Evolutionary conservation across 2,888 invertebrate species (phyloP).

Genomic region (Balanococcus diminutus): DNA sequence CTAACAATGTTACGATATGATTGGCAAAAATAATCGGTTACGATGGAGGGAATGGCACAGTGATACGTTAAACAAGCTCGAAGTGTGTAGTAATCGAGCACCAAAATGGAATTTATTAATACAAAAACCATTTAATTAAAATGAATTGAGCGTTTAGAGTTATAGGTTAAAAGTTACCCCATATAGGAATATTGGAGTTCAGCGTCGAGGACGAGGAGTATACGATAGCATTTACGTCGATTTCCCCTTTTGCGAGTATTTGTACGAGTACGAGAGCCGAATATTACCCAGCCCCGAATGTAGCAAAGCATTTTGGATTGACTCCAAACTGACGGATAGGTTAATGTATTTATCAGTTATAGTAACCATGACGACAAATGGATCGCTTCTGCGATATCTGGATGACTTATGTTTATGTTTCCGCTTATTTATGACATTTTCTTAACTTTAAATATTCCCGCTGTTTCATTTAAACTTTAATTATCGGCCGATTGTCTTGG

Average conservation of each 20-base stretch:
- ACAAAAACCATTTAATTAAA: constrained; percentile 17
- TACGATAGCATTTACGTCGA: neutral
- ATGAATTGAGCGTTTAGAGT: neutral
- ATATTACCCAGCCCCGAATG: neutral
- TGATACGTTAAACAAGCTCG: neutral
- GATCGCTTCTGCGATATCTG: constrained; percentile 23
- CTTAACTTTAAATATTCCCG: constrained; percentile 23
- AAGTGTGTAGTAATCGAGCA: neutral
- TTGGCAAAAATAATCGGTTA: neutral
- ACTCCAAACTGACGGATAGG: constrained; percentile 40
- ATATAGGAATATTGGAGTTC: neutral
- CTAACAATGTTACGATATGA: neutral
- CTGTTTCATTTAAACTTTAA: constrained; percentile 40
- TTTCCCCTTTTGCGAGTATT: too few species aligned
- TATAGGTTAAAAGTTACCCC: neutral
- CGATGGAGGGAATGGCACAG: neutral
- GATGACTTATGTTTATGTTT: constrained; percentile 39
- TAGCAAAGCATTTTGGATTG: constrained; percentile 19
- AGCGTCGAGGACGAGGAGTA: neutral
- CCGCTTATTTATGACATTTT: constrained; percentile 35
- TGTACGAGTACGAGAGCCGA: too few species aligned
- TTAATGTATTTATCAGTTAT: constrained; percentile 40
- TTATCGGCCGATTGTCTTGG: constrained; percentile 21
- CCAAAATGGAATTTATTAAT: constrained; percentile 15
- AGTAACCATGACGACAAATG: constrained; percentile 40